Base-by-base conservation (phyloP, 1,140 invertebrate genomes). In the Brachionus sp. region DNA sequence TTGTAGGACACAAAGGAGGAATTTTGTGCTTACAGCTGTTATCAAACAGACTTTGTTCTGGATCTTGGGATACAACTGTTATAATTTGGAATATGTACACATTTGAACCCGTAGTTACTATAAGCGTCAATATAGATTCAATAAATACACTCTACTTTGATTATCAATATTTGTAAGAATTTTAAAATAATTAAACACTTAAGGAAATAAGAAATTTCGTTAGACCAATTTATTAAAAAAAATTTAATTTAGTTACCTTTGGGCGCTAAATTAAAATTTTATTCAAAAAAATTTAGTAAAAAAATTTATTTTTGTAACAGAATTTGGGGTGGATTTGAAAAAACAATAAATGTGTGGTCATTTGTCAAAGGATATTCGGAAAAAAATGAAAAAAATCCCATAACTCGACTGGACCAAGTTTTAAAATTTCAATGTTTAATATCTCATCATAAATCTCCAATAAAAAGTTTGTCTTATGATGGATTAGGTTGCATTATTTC, bases 81-180 rank as follows among this genome's bases (percentile, higher is more conserved):
- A 80, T 80, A 0, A 80, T 80, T 23, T 80, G 77, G 77, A 80
- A 80, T 7, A 80, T 80, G 77, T 80, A 62, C 23, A 62, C 35
- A 33, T 80, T 80, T 13, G 16, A 80, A 29, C 12, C 37, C 19
- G 35, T 80, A 23, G n/a, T 57, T 19, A 62, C 23, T 10, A 66
- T 80, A 23, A 37, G 33, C 3, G 33, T 37, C 29, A 66, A 57
- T 66, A 39, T 23, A 33, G 77, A 80, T 62, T 62, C 77, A 25
- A 66, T 80, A 16, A 62, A 29, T 9, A 37, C 50, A 13, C 33
- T 80, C 5, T 80, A 80, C 42, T 80, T 80, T 80, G 77, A 80
- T 62, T 44, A 25, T 19, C n/a, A 62, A 12, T 66, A 80, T 62
- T 62, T 80, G 77, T 80, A 80, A 25, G n/a, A 29, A 29, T 29